Evolutionary conservation across 2,888 invertebrate species (phyloP).

Genomic region (Nymphalis c-album): DNA sequence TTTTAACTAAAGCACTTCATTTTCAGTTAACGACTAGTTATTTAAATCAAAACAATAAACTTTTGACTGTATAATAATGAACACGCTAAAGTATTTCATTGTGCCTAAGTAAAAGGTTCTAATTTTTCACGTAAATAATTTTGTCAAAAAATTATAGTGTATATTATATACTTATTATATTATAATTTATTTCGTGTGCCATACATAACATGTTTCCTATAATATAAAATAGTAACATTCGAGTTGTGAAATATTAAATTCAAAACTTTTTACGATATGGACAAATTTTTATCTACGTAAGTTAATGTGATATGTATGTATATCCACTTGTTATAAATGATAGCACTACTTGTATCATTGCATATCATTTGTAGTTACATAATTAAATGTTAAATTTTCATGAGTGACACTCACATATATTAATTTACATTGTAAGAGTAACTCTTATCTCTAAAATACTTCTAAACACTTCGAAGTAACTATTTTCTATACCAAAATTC

Average conservation of each 20-base stretch:
- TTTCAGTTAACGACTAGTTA: slow-evolving; percentile 5
- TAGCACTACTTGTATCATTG: slow-evolving; percentile 77
- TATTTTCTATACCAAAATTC: no score
- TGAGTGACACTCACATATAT: slow-evolving; percentile 10
- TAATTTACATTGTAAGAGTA: neutral
- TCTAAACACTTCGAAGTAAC: no score
- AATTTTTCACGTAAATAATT: slow-evolving; percentile 14
- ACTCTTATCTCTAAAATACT: no score
- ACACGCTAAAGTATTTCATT: slow-evolving; percentile 6
- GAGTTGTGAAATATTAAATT: slow-evolving; percentile 76
- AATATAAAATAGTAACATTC: slow-evolving; percentile 63
- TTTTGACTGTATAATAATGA: slow-evolving; percentile 5
- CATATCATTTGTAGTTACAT: slow-evolving; percentile 63
- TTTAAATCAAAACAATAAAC: neutral
- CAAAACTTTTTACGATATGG: slow-evolving; percentile 61
- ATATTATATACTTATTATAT: slow-evolving; percentile 39
- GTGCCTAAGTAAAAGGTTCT: slow-evolving; percentile 13
- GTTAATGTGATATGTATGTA: slow-evolving; percentile 79
- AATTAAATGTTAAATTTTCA: slow-evolving; percentile 19
- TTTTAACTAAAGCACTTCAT: slow-evolving; percentile 15
- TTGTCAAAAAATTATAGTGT: slow-evolving; percentile 28
- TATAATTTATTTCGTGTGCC: slow-evolving; percentile 72
- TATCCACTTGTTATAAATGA: slow-evolving; percentile 76
- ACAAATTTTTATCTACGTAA: slow-evolving; percentile 77
- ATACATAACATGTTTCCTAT: slow-evolving; percentile 72